Conservation (phyloP, 2,888 invertebrate genomes). For the Elmis aenea region DNA sequence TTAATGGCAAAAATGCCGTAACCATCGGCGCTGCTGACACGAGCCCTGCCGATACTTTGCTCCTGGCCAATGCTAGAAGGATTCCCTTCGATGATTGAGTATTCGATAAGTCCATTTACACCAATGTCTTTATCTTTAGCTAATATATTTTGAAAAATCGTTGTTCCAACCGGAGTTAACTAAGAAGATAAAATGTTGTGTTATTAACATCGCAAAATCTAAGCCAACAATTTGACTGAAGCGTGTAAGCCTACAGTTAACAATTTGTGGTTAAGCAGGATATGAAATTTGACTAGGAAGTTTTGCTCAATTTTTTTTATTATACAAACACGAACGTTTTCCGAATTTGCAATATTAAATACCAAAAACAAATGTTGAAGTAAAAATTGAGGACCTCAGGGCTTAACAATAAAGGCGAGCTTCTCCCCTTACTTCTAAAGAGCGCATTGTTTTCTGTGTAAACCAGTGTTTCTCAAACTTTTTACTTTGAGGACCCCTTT, state of each 20-base stretch:
- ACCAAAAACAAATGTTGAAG: too few relatives aligned
- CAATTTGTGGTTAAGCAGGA: background rate
- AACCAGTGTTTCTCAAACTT: too few relatives aligned
- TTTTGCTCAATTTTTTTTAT: too few relatives aligned
- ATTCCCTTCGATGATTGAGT: slow-evolving; percentile 71
- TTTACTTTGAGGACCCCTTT: too few relatives aligned
- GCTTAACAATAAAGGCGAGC: too few relatives aligned
- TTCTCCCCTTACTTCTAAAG: too few relatives aligned
- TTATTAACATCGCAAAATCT: background rate
- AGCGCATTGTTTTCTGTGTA: too few relatives aligned
- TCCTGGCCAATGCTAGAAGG: slow-evolving; percentile 52
- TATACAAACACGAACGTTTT: too few relatives aligned
- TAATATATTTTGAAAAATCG: slow-evolving; percentile 75
- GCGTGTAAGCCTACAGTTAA: too few relatives aligned
- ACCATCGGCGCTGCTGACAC: slow-evolving; percentile 68
- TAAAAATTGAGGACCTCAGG: too few relatives aligned
- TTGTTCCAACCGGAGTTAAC: slow-evolving; percentile 81
- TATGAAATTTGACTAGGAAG: background rate
- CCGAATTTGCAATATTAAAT: too few relatives aligned
- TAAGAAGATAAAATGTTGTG: slow-evolving; percentile 45
- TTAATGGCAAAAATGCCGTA: slow-evolving; percentile 80
- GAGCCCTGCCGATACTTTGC: slow-evolving; percentile 52
- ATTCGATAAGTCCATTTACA: slow-evolving; percentile 83
- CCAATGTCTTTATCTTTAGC: slow-evolving; percentile 82
- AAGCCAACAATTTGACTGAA: too few relatives aligned